Base-by-base conservation (phyloP, 1,140 invertebrate genomes). In the Eumaeus atala region DNA sequence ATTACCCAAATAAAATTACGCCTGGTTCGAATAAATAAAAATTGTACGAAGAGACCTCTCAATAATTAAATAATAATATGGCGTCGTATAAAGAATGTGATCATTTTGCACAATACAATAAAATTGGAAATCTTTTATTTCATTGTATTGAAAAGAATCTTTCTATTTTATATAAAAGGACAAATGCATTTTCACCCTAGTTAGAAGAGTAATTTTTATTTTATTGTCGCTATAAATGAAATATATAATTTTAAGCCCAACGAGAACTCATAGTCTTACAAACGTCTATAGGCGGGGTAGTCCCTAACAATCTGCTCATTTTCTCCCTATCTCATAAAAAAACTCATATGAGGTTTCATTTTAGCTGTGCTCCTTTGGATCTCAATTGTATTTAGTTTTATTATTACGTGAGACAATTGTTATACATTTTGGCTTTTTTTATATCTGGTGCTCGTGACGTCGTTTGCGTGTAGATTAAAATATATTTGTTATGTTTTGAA, bases 51-150 rank as follows among this genome's bases (percentile, higher is more conserved):
- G 12, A 12, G 12, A 1, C 40, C 40, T 9, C 17, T 5, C 55
- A 47, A 36, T 50, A 57, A 57, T 57, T 48, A 51, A 57, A 9
- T 33, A 6, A 51, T 40, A 57, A 10, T 16, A 44, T 44, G 17
- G 17, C 40, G 9, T 14, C 8, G 17, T 17, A 7, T 5, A 50
- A 51, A 57, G 42, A 48, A 50, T 18, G 51, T 16, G 49, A 49
- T 28, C 55, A 6, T 51, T 57, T 36, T 12, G 36, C 34, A 16
- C 28, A 36, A 44, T 44, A 44, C 28, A 36, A 44, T 44, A 44
- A 44, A 44, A 44, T 44, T 44, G 9, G 17, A 9, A 14, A 44
- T 44, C 40, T 17, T 44, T 51, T 35, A 44, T 53, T 44, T 53
- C 28, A 34, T 53, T 35, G 21, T 28, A 51, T 37, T 37, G 49